A percentile compares a stretch with the other conserved stretches of the same genome.
Evolutionary conservation across 1,140 invertebrate genomes (phyloP).

Genomic region (Drosophila tani): DNA sequence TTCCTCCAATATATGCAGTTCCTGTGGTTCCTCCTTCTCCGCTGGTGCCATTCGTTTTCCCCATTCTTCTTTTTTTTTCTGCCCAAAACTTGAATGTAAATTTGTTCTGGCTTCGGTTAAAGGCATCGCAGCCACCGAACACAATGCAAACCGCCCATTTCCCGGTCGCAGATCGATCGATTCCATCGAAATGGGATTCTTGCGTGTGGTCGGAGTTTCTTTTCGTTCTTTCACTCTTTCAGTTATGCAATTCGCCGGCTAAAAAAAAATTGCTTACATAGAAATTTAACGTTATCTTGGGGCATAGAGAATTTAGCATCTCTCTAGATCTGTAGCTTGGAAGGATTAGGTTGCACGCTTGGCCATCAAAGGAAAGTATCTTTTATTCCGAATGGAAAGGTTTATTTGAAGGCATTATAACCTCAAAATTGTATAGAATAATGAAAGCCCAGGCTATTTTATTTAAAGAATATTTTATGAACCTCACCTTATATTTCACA

Average conservation of each 20-base stretch:
- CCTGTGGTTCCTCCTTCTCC: constrained; percentile 22
- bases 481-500: no score
- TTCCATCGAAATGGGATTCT: constrained; percentile 37
- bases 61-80: constrained; percentile 21
- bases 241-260: constrained; percentile 16
- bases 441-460: no score
- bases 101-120: constrained; percentile 55
- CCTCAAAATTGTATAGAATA: no score
- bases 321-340: neutral
- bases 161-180: constrained; percentile 45
- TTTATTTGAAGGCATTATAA: neutral
- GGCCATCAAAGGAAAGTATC: neutral
- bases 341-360: neutral
- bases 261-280: constrained; percentile 4
- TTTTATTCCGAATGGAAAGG: neutral
- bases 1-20: constrained; percentile 37
- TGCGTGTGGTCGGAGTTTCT: constrained; percentile 16
- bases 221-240: neutral
- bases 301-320: no score
- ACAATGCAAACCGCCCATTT: constrained; percentile 53
- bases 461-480: no score
- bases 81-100: constrained; percentile 70
- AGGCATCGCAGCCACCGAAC: constrained; percentile 34
- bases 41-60: constrained; percentile 26
- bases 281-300: neutral